A percentile compares a stretch with the other conserved stretches of the same genome.
These are phyloP conservation scores for Setophaga coronata DNA, from an alignment of 2,113 vertebrate genomes.

Conservation along the genomic window DNA sequence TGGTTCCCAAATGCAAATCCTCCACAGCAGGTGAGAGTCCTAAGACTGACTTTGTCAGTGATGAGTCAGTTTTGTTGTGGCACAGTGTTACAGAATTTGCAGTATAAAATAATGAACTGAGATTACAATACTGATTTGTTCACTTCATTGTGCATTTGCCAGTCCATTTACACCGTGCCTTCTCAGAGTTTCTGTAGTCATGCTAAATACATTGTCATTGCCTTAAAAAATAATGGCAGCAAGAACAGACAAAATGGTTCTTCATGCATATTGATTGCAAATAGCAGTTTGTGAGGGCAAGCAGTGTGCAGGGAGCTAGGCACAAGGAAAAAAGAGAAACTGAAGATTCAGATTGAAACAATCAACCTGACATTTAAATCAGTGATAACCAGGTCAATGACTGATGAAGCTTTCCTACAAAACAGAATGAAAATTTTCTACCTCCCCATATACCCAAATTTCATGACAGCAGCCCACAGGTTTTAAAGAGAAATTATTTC, in stretches of 20 bases:
- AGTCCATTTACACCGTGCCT: background rate
- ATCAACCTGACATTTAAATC: background rate
- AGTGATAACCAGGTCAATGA: background rate
- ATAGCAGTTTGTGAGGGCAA: background rate
- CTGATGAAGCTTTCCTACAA: conserved; percentile 35
- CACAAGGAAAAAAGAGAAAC: background rate
- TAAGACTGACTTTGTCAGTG: background rate
- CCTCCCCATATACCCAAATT: background rate
- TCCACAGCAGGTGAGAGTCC: background rate
- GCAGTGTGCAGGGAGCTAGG: background rate
- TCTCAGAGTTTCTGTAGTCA: background rate
- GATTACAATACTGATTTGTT: background rate
- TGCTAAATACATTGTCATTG: background rate
- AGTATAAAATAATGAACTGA: background rate
- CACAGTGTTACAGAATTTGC: background rate
- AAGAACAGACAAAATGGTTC: background rate
- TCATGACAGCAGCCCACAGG: background rate
- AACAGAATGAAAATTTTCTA: conserved; percentile 23
- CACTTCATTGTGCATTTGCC: background rate
- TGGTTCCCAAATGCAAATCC: background rate
- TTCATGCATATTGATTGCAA: background rate
- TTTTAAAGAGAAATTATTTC: background rate
- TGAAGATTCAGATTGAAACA: background rate
- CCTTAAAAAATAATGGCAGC: background rate
- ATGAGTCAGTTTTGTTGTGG: background rate